Evolutionary conservation across 2,888 invertebrate genomes (phyloP).

Genomic region (Drosophila mimetica): DNA sequence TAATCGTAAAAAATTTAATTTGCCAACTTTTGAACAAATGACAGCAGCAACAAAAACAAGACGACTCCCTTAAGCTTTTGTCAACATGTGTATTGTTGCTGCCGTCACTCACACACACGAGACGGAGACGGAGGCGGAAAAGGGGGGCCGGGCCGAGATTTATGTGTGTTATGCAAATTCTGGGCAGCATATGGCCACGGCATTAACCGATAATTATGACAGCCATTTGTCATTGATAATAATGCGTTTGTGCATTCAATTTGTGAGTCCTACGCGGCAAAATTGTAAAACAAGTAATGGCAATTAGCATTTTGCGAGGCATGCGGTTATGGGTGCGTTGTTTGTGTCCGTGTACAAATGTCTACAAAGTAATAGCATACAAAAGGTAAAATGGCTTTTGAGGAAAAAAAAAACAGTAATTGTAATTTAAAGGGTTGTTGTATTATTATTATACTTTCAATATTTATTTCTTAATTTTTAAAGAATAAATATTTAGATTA

Average conservation of each 20-base stretch:
- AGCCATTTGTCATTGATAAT: slow-evolving; percentile 70
- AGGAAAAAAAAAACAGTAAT: too few species aligned
- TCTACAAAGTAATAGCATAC: neutral
- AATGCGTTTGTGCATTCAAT: slow-evolving; percentile 54
- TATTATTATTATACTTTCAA: too few species aligned
- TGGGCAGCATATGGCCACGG: slow-evolving; percentile 66
- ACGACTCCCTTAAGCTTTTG: slow-evolving; percentile 38
- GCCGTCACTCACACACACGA: neutral
- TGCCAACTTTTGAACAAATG: slow-evolving; percentile 13
- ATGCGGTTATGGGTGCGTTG: neutral
- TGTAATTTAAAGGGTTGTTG: too few species aligned
- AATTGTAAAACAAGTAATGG: slow-evolving; percentile 47
- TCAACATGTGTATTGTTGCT: slow-evolving; percentile 39
- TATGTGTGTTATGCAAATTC: slow-evolving; percentile 68
- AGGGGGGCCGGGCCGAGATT: slow-evolving; percentile 3
- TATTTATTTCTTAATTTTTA: too few species aligned
- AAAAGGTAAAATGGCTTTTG: too few species aligned
- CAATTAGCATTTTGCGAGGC: slow-evolving; percentile 54
- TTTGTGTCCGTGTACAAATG: neutral
- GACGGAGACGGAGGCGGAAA: neutral
- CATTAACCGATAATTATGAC: slow-evolving; percentile 79
- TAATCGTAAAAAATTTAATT: slow-evolving; percentile 35
- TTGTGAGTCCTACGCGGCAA: slow-evolving; percentile 30
- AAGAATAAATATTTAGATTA: too few species aligned
- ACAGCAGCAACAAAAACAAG: slow-evolving; percentile 8